Base-by-base conservation (phyloP, 2,797 vertebrate species). In the Hyperoplus immaculatus region DNA sequence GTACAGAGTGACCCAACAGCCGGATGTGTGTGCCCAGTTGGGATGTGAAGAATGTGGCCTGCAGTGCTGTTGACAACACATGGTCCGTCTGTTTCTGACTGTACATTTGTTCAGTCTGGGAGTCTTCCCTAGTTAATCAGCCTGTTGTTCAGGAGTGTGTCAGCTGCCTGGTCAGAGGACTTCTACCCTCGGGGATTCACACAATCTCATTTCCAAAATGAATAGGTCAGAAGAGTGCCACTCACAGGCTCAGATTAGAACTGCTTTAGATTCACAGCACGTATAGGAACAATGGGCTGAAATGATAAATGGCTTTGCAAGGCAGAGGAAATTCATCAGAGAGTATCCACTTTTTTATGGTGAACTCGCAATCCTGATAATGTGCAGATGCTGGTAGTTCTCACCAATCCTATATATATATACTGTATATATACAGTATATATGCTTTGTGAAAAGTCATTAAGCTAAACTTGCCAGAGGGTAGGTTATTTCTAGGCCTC, bases 141-240 rank as follows among this genome's bases (percentile, higher is more conserved):
- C 83, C 92, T 87, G 86, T 92, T 92, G 92, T 94, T 93, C 86
- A 85, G 89, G 86, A 89, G 88, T 86, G 84, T 88, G 91, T 95
- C 94, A 94, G 94, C 92, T 94, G 92, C 92, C 89, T 87, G 87
- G 85, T 93, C 89, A 88, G 88, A 92, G 89, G 88, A 91, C 85
- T 69, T 77, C 78, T 86, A 81, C 80, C 87, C 73, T 76, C 6
- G 12, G 86, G 88, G 86, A 83, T 74, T 77, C 77, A 82, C 77
- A 67, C 54, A 75, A 58, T 83, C 77, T 89, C 65, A 61, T 75
- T 80, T 73, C 56, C 62, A 68, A 76, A 85, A 5, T 50, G 69
- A 87, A 47, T n/a, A 16, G 72, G 66, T 78, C 61, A 62, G 66
- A 18, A 84, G 76, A 70, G 71, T 66, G 68, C 72, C 87, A 14